phyloP scores from a whole-genome alignment of 2,113 vertebrate genomes.

The Dicentrarchus labrax region DNA sequence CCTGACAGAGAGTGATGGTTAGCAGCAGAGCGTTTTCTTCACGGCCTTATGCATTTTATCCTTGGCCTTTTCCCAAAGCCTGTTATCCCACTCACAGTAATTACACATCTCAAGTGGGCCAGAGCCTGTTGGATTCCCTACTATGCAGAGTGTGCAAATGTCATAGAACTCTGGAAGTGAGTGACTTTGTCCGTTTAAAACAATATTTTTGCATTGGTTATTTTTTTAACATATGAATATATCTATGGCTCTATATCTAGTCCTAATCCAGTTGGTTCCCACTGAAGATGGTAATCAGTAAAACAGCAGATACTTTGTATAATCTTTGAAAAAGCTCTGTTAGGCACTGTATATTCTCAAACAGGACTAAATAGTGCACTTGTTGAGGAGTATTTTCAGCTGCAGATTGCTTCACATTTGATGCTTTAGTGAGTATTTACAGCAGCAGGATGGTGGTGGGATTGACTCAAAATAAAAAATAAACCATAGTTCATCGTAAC shows the following conservation, averaged over 20 bases:
- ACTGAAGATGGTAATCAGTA: neutral
- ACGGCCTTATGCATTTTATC: slow-evolving; percentile 51
- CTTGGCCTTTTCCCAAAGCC: slow-evolving; percentile 65
- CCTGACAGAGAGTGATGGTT: slow-evolving; percentile 54
- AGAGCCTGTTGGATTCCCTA: slow-evolving; percentile 11
- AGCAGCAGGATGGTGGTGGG: neutral
- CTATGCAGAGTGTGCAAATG: slow-evolving; percentile 17
- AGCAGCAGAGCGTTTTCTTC: slow-evolving; percentile 35
- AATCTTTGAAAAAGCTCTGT: neutral
- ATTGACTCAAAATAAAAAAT: neutral
- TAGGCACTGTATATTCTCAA: neutral
- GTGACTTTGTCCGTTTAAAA: slow-evolving; percentile 1
- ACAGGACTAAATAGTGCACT: neutral
- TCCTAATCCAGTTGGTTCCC: neutral
- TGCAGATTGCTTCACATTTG: neutral
- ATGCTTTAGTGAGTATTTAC: neutral
- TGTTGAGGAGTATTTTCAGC: neutral
- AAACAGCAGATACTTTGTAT: neutral
- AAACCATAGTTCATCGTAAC: neutral
- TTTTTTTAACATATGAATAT: neutral
- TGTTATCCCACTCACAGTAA: slow-evolving; percentile 55
- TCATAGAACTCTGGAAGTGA: neutral
- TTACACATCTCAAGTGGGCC: slow-evolving; percentile 48
- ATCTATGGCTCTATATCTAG: neutral
- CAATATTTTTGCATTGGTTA: neutral